phyloP scores from a whole-genome alignment of 2,113 vertebrate genomes.

The Clarias magur region DNA sequence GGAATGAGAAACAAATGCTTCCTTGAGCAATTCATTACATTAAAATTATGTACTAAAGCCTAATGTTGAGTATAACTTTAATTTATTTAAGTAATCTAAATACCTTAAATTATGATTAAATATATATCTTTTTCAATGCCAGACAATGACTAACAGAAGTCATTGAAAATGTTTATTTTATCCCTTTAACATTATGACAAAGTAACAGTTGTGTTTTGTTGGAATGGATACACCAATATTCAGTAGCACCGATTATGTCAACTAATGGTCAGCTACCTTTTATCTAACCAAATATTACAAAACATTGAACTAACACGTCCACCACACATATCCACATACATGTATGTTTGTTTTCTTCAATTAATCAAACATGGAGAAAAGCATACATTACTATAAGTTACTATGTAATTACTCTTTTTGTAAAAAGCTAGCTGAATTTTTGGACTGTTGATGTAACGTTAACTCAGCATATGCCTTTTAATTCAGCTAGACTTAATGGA shows the following conservation, averaged over 20 bases:
- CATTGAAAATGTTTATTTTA: too few species aligned
- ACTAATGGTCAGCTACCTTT: neutral
- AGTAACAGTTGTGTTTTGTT: neutral
- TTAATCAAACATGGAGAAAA: neutral
- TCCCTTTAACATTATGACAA: neutral
- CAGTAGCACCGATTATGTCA: neutral
- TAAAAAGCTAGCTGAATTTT: too few species aligned
- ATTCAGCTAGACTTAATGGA: neutral
- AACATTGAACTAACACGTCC: neutral
- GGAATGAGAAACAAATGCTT: slow-evolving; percentile 60
- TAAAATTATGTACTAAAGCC: neutral
- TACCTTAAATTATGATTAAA: neutral
- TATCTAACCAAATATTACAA: neutral
- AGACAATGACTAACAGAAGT: slow-evolving; percentile 27
- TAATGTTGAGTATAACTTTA: neutral
- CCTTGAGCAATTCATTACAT: slow-evolving; percentile 31
- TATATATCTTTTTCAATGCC: slow-evolving; percentile 15
- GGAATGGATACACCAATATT: neutral
- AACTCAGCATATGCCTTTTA: neutral
- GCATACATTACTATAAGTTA: neutral
- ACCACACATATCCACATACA: neutral
- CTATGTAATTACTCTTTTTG: neutral
- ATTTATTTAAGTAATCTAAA: neutral
- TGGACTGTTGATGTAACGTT: too few species aligned
- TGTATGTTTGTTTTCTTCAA: neutral